Conservation (phyloP, 2,888 invertebrate genomes). For the Campoletis raptor region DNA sequence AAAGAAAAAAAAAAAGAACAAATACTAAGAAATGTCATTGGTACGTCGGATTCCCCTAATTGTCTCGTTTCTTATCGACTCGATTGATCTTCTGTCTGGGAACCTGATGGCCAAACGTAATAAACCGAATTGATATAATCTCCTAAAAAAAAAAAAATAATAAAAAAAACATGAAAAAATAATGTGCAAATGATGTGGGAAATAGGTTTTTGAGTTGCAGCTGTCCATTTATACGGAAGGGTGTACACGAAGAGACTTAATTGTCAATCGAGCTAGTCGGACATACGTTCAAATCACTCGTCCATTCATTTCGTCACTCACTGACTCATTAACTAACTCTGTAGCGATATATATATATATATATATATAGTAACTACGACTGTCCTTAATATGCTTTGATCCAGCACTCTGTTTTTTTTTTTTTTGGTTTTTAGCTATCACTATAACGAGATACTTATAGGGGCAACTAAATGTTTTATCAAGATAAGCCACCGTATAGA, state of each 20-base stretch:
- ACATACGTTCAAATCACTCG: conserved; percentile 8
- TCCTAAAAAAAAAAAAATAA: conserved; percentile 12
- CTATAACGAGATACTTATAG: not conserved
- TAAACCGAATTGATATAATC: conserved; percentile 2
- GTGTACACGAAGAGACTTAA: conserved; percentile 11
- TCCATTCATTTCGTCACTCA: conserved; percentile 5
- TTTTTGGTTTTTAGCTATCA: not conserved
- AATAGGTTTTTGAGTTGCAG: not conserved
- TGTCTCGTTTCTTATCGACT: not conserved
- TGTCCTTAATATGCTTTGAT: not conserved
- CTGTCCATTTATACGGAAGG: not conserved
- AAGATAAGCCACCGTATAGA: not conserved
- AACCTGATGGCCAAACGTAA: conserved; percentile 3
- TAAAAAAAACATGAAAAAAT: conserved; percentile 8
- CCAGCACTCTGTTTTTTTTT: too few relatives aligned
- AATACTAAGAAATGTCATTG: not conserved
- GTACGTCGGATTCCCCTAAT: conserved; percentile 5
- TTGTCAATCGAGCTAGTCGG: not conserved
- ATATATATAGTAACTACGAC: too few relatives aligned
- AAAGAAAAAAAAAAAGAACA: not conserved
- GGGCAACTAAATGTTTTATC: conserved; percentile 1
- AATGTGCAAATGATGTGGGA: conserved; percentile 6
- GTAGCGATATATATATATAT: too few relatives aligned
- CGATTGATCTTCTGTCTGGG: conserved; percentile 1
- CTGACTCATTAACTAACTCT: not conserved